These are phyloP conservation scores for Unio delphinus DNA, from an alignment of 2,888 invertebrate genomes.

Conservation along the genomic window DNA sequence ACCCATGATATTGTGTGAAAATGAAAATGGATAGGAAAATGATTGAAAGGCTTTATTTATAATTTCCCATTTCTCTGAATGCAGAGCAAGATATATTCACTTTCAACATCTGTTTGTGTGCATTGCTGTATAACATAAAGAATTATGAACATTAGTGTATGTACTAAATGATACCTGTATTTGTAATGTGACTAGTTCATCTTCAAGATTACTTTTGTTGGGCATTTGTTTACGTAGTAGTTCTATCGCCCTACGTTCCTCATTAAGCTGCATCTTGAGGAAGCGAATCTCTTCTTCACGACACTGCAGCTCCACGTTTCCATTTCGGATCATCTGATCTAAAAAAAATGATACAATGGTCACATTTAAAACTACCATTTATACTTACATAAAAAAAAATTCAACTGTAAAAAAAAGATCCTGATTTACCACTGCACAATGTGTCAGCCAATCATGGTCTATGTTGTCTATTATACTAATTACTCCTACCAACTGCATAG, in stretches of 20 bases:
- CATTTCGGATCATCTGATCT: conserved; percentile 70
- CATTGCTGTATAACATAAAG: too few species aligned
- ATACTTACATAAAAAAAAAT: background rate
- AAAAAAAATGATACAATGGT: conserved; percentile 12
- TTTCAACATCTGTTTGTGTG: background rate
- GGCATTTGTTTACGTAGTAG: conserved; percentile 64
- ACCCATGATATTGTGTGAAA: too few species aligned
- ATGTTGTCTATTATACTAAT: too few species aligned
- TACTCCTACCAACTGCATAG: too few species aligned
- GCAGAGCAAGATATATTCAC: background rate
- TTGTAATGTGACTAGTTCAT: conserved; percentile 67
- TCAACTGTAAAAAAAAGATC: too few species aligned
- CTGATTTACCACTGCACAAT: too few species aligned
- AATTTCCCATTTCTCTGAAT: background rate
- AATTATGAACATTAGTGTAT: background rate
- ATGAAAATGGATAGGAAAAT: background rate
- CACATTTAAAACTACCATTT: background rate
- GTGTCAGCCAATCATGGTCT: too few species aligned
- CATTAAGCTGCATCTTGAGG: conserved; percentile 64
- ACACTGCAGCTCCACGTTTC: conserved; percentile 68
- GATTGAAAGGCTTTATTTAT: too few species aligned
- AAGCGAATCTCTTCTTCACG: conserved; percentile 70
- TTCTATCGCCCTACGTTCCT: conserved; percentile 64
- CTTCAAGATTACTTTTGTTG: conserved; percentile 61
- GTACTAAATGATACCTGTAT: conserved; percentile 61